These are phyloP conservation scores for Orcinus orca DNA, from an alignment of 2,113 vertebrate genomes.

Conservation along the genomic window DNA sequence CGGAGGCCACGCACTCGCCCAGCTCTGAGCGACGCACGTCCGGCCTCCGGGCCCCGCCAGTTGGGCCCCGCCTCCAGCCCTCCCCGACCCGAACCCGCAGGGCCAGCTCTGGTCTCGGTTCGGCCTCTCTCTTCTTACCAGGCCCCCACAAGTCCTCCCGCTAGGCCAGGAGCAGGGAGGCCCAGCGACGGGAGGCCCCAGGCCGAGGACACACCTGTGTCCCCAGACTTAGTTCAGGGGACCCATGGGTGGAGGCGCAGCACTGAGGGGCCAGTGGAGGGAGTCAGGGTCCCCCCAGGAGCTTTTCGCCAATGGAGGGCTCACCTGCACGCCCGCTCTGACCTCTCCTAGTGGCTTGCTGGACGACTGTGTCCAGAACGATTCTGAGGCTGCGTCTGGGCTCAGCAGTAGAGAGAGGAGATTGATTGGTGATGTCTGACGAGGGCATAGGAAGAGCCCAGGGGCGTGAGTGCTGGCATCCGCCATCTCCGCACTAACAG, in stretches of 20 bases:
- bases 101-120: background rate
- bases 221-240: background rate
- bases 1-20: background rate
- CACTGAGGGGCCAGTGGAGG: too few species aligned
- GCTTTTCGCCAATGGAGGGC: background rate
- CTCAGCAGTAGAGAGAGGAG: background rate
- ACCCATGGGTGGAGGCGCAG: background rate
- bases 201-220: background rate
- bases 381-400: background rate
- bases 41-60: accelerated
- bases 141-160: background rate
- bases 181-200: accelerated
- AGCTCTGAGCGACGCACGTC: background rate
- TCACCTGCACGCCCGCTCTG: background rate
- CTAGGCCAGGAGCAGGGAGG: background rate
- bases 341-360: background rate
- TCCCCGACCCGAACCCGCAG: accelerated
- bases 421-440: background rate
- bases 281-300: too few species aligned
- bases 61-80: background rate
- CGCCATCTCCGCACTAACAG: accelerated
- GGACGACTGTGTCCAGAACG: background rate
- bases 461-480: background rate
- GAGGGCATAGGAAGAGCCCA: background rate
- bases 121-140: background rate